These are phyloP conservation scores for Discoglossus pictus DNA, from an alignment of 2,797 vertebrate species.

Conservation along the genomic window DNA sequence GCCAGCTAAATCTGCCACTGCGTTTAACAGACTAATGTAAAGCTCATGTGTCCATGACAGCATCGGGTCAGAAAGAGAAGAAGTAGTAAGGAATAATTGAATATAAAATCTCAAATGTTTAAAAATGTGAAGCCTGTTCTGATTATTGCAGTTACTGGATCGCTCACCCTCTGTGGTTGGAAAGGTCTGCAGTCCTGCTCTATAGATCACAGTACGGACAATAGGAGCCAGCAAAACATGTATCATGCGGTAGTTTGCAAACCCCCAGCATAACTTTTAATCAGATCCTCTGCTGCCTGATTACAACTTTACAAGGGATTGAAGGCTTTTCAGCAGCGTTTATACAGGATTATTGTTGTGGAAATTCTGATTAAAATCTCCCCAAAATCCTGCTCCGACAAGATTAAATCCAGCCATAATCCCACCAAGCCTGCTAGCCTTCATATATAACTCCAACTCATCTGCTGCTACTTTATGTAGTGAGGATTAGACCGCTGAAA, in stretches of 20 bases:
- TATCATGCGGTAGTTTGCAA: conserved; percentile 40
- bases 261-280: conserved; percentile 38
- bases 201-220: no score
- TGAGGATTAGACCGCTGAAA: conserved; percentile 64
- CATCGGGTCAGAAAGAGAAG: no score
- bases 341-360: conserved; percentile 72
- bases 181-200: background rate
- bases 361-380: conserved; percentile 77
- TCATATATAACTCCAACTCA: conserved; percentile 69
- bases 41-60: no score
- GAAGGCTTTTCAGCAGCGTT: conserved; percentile 62
- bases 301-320: conserved; percentile 62
- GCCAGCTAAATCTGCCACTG: no score
- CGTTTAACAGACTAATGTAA: no score
- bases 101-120: no score
- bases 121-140: no score
- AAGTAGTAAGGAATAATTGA: no score
- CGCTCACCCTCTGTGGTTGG: background rate
- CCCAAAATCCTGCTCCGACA: conserved; percentile 62
- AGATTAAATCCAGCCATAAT: conserved; percentile 69
- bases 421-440: conserved; percentile 65
- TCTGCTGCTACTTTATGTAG: conserved; percentile 69
- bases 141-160: no score
- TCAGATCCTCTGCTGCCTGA: conserved; percentile 53
- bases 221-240: conserved; percentile 34